phyloP scores from a whole-genome alignment of 2,113 vertebrate species.

The Diphyllodes magnificus region DNA sequence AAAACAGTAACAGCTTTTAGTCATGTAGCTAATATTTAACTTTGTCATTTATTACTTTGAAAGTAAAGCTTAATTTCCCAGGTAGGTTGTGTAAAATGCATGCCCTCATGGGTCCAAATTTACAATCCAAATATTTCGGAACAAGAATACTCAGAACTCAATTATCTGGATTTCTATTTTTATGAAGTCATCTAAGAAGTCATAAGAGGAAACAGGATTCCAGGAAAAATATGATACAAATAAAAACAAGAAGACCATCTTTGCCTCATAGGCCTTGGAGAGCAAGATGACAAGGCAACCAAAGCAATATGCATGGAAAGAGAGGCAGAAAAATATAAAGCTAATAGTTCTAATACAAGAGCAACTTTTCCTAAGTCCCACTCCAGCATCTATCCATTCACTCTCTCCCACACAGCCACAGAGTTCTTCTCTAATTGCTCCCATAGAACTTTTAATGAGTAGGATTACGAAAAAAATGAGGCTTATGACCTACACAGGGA shows the following conservation, averaged over 20 bases:
- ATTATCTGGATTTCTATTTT: not conserved
- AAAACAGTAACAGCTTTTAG: not conserved
- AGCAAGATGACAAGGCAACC: not conserved
- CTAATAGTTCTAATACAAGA: not conserved
- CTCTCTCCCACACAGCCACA: not conserved
- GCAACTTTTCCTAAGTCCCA: not conserved
- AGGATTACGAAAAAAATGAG: not conserved
- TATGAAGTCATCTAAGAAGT: not conserved
- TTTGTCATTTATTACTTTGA: not conserved
- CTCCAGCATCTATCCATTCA: not conserved
- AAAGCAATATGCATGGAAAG: not conserved
- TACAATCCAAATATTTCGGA: not conserved
- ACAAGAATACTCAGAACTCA: not conserved
- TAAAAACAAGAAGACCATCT: not conserved
- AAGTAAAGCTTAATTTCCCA: not conserved
- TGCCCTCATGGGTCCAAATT: not conserved
- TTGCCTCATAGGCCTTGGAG: not conserved
- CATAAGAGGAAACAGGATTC: not conserved
- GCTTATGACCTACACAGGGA: not conserved
- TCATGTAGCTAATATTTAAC: not conserved
- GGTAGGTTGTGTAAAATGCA: not conserved
- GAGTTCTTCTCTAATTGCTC: not conserved
- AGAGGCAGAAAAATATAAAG: not conserved
- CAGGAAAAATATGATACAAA: not conserved
- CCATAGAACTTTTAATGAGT: not conserved